Percentiles rank a stretch among this genome's conserved stretches.
These are phyloP conservation scores for Fragum fragum DNA, from an alignment of 2,888 invertebrate species.

Conservation along the genomic window DNA sequence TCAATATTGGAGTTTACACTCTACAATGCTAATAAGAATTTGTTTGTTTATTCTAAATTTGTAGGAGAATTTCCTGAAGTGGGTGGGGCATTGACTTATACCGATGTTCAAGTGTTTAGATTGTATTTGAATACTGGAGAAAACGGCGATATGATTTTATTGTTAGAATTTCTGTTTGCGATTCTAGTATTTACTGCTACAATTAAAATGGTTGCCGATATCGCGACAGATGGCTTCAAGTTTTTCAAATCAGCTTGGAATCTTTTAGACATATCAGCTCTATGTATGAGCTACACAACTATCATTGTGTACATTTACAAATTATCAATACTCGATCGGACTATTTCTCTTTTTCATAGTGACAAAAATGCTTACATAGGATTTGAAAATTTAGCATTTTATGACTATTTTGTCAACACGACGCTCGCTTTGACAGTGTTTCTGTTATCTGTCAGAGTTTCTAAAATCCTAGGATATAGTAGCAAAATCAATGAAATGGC, in stretches of 20 bases:
- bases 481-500: constrained; percentile 87
- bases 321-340: constrained; percentile 49
- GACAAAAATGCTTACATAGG: constrained; percentile 79
- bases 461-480: constrained; percentile 87
- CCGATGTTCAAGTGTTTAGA: constrained; percentile 71
- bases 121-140: constrained; percentile 64
- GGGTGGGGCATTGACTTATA: constrained; percentile 70
- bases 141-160: constrained; percentile 65
- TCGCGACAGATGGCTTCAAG: constrained; percentile 59
- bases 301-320: constrained; percentile 81
- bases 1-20: constrained; percentile 82
- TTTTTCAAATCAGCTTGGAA: constrained; percentile 87
- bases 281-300: constrained; percentile 82
- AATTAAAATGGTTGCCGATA: constrained; percentile 53
- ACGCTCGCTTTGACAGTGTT: constrained; percentile 73
- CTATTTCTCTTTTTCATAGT: constrained; percentile 65
- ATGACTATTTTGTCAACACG: constrained; percentile 84
- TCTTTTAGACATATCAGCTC: constrained; percentile 83
- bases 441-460: constrained; percentile 72
- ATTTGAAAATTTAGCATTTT: constrained; percentile 83
- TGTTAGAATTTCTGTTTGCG: constrained; percentile 69
- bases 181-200: constrained; percentile 63
- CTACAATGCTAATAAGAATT: constrained; percentile 80
- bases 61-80: constrained; percentile 78
- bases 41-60: constrained; percentile 75